These are phyloP conservation scores for Hydrotaea cyrtoneurina DNA, from an alignment of 2,888 invertebrate genomes.

Conservation along the genomic window DNA sequence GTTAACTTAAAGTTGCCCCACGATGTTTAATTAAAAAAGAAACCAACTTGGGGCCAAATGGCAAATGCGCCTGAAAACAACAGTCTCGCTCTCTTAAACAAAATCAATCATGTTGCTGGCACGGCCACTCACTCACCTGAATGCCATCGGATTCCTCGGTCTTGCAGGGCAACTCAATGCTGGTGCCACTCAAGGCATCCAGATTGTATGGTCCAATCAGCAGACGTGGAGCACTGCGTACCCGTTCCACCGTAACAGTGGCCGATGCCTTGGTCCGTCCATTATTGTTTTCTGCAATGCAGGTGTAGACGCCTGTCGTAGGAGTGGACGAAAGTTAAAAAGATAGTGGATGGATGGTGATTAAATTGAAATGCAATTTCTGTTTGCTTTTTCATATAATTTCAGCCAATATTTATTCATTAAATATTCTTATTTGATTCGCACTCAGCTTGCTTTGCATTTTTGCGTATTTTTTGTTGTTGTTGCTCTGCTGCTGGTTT, in stretches of 20 bases:
- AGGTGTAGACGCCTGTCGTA: conserved; percentile 78
- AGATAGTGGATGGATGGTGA: background rate
- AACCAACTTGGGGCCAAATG: background rate
- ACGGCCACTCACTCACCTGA: conserved; percentile 74
- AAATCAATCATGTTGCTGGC: conserved; percentile 35
- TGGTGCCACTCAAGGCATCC: conserved; percentile 87
- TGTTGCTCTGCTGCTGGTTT: background rate
- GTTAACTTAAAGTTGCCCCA: background rate
- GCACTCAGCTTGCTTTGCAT: conserved; percentile 26
- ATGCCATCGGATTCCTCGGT: conserved; percentile 89
- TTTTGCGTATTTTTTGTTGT: too few species aligned
- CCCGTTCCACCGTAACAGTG: conserved; percentile 83
- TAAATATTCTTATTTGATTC: conserved; percentile 60
- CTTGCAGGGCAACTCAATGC: conserved; percentile 91
- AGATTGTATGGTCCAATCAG: conserved; percentile 88
- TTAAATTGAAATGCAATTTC: conserved; percentile 3
- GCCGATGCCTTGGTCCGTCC: conserved; percentile 88
- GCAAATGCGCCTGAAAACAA: conserved; percentile 46
- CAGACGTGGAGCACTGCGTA: conserved; percentile 82
- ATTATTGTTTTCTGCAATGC: conserved; percentile 86
- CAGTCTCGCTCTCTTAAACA: background rate
- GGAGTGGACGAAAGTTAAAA: background rate
- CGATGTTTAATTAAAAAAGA: conserved; percentile 1
- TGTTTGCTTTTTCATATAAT: conserved; percentile 9
- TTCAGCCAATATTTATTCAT: conserved; percentile 50